Evolutionary conservation across 2,113 vertebrate genomes (phyloP), one percentile per base, ranked within the genome.

Genomic region (Pampusana beccarii): DNA sequence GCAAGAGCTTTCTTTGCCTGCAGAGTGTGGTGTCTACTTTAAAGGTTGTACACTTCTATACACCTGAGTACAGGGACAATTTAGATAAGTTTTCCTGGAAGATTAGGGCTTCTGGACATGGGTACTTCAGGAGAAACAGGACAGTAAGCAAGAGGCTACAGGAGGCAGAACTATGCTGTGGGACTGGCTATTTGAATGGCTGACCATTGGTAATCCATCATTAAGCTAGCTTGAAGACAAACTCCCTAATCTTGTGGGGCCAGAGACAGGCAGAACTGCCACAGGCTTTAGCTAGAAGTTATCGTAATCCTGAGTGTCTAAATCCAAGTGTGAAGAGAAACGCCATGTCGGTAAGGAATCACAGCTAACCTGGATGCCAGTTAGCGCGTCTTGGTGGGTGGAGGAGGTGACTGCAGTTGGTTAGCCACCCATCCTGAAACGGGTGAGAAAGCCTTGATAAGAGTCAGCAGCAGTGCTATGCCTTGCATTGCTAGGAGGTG

Each of bases 291-390:
- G 20, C 28, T 78, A 16, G 4, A 77, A 28, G n/a, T 23, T 74
- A 31, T 3, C 19, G 4, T 42, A 86, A 89, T 74, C 53, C 42
- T 62, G 3, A 0, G 1, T 0, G 0, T 58, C 50, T 46, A 38
- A 70, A 73, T 40, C 2, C 1, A 64, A 58, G 28, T 1, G 2
- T 20, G n/a, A 70, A 46, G 19, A 70, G 73, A 71, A 71, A 64
- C 26, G 42, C 23, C 19, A 6, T 0, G 2, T 53, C 36, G 53
- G 40, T 24, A 66, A 87, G 69, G 40, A 54, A 51, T 40, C 6
- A 7, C 4, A 53, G 42, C 31, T 78, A 50, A 88, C 13, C 14
- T 61, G n/a, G 16, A 36, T 19, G 53, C 36, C 57, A 29, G n/a
- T 29, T 56, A 36, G 13, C 36, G 0, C 44, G 11, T 36, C n/a